Base-by-base conservation (phyloP, 2,888 invertebrate species). In the Eupithecia abbreviata region DNA sequence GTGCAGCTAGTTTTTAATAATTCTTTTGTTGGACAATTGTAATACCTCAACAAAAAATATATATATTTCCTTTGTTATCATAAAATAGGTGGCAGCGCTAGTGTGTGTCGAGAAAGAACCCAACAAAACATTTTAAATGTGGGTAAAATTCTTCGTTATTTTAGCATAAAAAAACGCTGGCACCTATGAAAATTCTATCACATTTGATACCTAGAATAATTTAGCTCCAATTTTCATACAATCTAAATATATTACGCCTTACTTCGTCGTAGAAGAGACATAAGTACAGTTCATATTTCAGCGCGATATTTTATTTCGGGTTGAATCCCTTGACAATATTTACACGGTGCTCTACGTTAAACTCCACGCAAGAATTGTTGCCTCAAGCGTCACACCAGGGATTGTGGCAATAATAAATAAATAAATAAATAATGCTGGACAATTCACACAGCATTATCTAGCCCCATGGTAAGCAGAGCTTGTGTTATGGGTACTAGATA, bases 311-410 rank as follows among this genome's bases (percentile, higher is more conserved):
- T 79, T 79, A 81, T 79, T 71, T 77, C 66, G 65, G 58, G 78
- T 68, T 68, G 68, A 77, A 80, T 83, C 85, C 80, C 83, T 41
- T 62, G 85, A 79, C 76, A 80, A 76, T 77, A 74, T 84, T 85
- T 82, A 79, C 78, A 77, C 81, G 80, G 75, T 72, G 77, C 77
- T 79, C 79, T 47, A 78, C 74, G 74, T 79, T 75, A 81, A 84
- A 84, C 84, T 83, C 79, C 78, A 81, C 78, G 75, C 71, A 75
- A 77, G 77, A 76, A 79, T 83, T 73, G 79, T 81, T 76, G 84
- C 83, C 79, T 74, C 15, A 72, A 78, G 83, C 80, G 18, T 47
- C 74, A 42, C 83, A 49, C 75, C 45, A 41, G 84, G 84, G 84
- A 85, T 83, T 83, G 79, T 80, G 74, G 81, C 76, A n/a, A n/a